phyloP scores from a whole-genome alignment of 2,888 invertebrate genomes.

The Dusona sp. region DNA sequence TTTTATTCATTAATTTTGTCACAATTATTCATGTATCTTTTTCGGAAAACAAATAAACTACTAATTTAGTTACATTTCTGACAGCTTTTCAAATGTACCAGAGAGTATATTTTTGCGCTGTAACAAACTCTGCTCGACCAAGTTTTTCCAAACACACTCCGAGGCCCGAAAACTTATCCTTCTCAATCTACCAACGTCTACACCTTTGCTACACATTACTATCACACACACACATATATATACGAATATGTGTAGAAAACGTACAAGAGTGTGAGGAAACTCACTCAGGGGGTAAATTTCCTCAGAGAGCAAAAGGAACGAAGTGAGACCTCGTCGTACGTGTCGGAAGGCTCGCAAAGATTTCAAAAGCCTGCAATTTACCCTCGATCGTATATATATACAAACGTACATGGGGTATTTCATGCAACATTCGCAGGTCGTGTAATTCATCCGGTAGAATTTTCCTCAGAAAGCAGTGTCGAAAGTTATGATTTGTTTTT shows the following conservation, averaged over 20 bases:
- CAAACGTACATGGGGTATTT: neutral
- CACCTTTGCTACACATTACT: neutral
- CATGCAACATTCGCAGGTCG: neutral
- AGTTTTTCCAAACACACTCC: constrained; percentile 39
- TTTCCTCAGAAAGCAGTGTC: neutral
- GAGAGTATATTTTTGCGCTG: constrained; percentile 6
- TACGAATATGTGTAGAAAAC: neutral
- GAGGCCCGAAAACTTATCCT: constrained; percentile 27
- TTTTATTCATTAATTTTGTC: neutral
- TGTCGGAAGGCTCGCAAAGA: constrained; percentile 26
- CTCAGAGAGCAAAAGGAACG: constrained; percentile 25
- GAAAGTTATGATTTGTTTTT: neutral
- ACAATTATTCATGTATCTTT: neutral
- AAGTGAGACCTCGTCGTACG: constrained; percentile 31
- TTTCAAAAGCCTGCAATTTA: constrained; percentile 51
- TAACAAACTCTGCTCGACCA: constrained; percentile 39
- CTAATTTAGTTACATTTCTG: constrained; percentile 9
- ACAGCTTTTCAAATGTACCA: neutral
- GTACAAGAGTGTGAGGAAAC: constrained; percentile 19
- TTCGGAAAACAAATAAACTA: neutral
- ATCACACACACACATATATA: neutral
- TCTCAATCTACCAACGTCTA: constrained; percentile 20
- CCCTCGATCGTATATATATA: constrained; percentile 15
- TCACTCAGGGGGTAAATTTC: constrained; percentile 26
- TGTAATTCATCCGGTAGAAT: neutral